phyloP scores from a whole-genome alignment of 2,797 vertebrate species.

The Adrianichthys oophorus region DNA sequence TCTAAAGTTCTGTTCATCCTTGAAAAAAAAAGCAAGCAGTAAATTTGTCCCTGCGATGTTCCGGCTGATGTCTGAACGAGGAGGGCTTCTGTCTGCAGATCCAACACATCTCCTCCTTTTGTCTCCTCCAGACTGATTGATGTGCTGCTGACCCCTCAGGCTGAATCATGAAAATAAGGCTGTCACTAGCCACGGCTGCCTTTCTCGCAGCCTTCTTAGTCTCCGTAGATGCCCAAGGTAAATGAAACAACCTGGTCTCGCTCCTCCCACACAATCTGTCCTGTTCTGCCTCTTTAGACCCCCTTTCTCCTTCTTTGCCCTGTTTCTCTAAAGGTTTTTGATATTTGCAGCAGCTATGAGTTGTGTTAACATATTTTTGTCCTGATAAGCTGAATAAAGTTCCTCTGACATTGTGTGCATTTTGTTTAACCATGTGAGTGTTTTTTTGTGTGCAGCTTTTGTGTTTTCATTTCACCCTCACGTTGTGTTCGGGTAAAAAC shows the following conservation, averaged over 20 bases:
- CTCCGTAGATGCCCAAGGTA: slow-evolving; percentile 96
- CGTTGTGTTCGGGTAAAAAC: slow-evolving; percentile 9
- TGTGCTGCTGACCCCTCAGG: slow-evolving; percentile 84
- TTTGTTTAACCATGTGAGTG: slow-evolving; percentile 47
- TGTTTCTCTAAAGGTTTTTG: slow-evolving; percentile 22
- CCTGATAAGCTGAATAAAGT: slow-evolving; percentile 67
- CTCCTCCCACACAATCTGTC: slow-evolving; percentile 34
- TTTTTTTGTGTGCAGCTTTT: slow-evolving; percentile 14
- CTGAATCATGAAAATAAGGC: slow-evolving; percentile 89
- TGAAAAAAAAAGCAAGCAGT: too few relatives aligned
- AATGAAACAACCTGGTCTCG: slow-evolving; percentile 53
- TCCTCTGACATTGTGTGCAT: slow-evolving; percentile 47
- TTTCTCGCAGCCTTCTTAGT: slow-evolving; percentile 86
- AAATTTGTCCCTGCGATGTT: too few relatives aligned
- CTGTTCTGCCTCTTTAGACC: slow-evolving; percentile 37
- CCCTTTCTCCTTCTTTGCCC: slow-evolving; percentile 33
- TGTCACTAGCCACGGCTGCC: slow-evolving; percentile 83
- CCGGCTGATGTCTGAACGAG: too few relatives aligned
- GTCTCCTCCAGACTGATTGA: slow-evolving; percentile 85
- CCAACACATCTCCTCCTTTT: slow-evolving; percentile 31
- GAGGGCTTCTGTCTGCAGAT: slow-evolving; percentile 2
- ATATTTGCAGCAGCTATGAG: slow-evolving; percentile 22
- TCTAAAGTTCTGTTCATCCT: too few relatives aligned
- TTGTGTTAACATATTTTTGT: slow-evolving; percentile 44
- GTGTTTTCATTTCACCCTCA: slow-evolving; percentile 35